Evolutionary conservation across 2,113 vertebrate species (phyloP).

Genomic region (Notiomystis cincta): DNA sequence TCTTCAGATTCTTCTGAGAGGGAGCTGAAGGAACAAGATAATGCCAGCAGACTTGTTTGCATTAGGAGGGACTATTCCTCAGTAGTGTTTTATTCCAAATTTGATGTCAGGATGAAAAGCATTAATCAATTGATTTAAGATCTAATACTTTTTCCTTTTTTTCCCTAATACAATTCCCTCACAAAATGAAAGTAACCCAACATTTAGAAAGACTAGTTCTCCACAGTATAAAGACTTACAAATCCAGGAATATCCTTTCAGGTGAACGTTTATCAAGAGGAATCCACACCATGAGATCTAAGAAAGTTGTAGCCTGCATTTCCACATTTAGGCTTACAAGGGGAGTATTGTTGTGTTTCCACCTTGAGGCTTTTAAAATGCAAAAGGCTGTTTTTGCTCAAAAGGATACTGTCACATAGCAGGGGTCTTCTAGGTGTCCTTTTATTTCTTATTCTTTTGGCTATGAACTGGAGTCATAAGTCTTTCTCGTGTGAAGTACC

Average conservation of each 20-base stretch:
- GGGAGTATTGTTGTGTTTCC: neutral
- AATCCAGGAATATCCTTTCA: neutral
- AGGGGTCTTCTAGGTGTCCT: neutral
- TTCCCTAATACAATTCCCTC: neutral
- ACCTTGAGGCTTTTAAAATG: neutral
- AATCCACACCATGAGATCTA: rapidly evolving
- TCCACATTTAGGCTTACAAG: neutral
- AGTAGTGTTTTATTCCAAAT: neutral
- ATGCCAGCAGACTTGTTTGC: neutral
- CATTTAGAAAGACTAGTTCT: neutral
- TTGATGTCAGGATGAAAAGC: neutral
- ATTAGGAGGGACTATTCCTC: neutral
- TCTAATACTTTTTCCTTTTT: neutral
- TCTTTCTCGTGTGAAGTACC: neutral
- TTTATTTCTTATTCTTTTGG: neutral
- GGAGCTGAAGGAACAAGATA: neutral
- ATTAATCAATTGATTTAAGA: neutral
- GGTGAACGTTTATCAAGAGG: neutral
- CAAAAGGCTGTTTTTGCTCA: neutral
- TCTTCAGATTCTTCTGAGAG: neutral
- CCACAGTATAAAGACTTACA: neutral
- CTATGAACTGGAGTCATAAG: neutral
- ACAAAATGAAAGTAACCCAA: neutral
- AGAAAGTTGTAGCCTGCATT: neutral
- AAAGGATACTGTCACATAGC: rapidly evolving